Conservation (phyloP, 2,113 vertebrate species). For the Leucopsar rothschildi region DNA sequence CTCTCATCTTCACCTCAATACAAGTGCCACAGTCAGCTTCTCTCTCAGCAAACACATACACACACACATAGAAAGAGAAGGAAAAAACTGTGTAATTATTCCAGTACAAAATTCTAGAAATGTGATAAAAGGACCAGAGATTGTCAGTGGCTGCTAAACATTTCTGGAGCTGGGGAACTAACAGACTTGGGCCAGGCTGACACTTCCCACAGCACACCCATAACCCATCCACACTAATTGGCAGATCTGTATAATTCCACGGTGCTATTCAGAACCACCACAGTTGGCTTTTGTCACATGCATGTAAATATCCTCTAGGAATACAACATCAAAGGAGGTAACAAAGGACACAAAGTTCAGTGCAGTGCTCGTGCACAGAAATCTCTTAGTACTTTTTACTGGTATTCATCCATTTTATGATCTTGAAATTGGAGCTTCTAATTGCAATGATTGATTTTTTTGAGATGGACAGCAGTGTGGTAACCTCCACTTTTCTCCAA, state of each 20-base stretch:
- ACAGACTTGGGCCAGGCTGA: background rate
- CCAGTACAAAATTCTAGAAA: background rate
- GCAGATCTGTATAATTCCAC: background rate
- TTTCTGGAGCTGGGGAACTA: background rate
- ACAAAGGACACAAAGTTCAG: background rate
- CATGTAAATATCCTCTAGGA: background rate
- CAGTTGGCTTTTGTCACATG: rapidly evolving
- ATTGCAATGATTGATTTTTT: background rate
- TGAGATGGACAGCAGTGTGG: background rate
- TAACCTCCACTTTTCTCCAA: background rate
- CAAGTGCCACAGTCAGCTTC: background rate
- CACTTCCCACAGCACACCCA: background rate
- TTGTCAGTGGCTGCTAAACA: background rate
- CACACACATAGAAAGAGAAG: background rate
- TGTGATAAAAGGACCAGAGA: background rate
- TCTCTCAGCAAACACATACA: background rate
- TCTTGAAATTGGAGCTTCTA: background rate
- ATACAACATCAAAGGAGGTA: background rate
- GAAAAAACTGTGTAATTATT: background rate
- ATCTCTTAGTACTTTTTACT: background rate
- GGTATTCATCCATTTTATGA: background rate
- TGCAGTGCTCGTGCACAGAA: background rate
- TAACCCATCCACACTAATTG: background rate
- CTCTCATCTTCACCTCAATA: background rate
- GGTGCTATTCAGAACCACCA: background rate